A percentile compares a stretch with the other conserved stretches of the same genome.
These are phyloP conservation scores for Bursaphelenchus okinawaensis DNA, from an alignment of 2,888 invertebrate genomes.

Conservation along the genomic window DNA sequence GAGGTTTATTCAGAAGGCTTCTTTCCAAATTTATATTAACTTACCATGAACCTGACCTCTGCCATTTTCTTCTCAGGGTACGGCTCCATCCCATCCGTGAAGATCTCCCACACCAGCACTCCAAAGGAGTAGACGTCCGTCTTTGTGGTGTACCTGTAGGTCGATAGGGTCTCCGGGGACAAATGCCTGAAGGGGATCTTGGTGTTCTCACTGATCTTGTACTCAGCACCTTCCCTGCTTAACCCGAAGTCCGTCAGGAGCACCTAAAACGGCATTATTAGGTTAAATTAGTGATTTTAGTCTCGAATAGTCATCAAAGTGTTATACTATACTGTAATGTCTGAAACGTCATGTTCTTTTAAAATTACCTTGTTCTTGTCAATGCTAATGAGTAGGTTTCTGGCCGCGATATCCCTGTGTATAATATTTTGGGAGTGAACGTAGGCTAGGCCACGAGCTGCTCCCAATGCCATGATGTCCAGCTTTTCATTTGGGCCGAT, in stretches of 20 bases:
- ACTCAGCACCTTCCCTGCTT: conserved; percentile 29
- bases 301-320: no score
- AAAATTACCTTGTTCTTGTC: no score
- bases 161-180: conserved; percentile 19
- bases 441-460: conserved; percentile 23
- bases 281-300: no score
- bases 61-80: no score
- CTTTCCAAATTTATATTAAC: no score
- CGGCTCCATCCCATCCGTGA: conserved; percentile 15
- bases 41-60: no score
- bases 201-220: conserved; percentile 32
- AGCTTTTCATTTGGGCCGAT: conserved; percentile 15
- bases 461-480: conserved; percentile 17
- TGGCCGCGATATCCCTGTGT: conserved; percentile 19
- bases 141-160: conserved; percentile 18
- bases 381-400: conserved; percentile 19
- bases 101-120: conserved; percentile 23
- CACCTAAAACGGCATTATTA: no score
- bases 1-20: no score
- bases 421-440: conserved; percentile 9
- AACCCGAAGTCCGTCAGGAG: conserved; percentile 34
- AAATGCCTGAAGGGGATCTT: conserved; percentile 23
- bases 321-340: no score
- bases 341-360: no score
- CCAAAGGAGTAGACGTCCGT: conserved; percentile 26